Evolutionary conservation across 2,797 vertebrate genomes (phyloP).

Genomic region (Phalloptychus januarius): DNA sequence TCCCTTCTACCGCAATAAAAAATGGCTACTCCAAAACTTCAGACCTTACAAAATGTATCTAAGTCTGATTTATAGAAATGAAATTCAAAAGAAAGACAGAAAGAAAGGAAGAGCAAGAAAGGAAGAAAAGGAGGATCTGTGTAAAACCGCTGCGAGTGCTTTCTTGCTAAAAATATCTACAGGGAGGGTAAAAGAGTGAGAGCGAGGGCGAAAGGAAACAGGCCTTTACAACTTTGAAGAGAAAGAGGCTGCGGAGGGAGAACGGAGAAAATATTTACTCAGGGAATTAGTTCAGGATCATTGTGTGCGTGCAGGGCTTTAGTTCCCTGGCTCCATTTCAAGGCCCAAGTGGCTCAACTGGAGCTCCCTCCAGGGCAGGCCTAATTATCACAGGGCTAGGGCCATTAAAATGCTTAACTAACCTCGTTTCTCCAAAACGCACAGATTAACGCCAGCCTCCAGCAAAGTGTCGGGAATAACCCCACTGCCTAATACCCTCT

Average conservation of each 20-base stretch:
- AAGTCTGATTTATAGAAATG: too few species aligned
- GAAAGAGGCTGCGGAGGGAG: constrained; percentile 91
- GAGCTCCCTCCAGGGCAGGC: constrained; percentile 96
- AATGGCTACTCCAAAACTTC: too few species aligned
- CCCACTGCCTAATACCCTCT: constrained; percentile 94
- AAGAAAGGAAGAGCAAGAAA: constrained; percentile 34
- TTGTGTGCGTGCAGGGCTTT: constrained; percentile 94
- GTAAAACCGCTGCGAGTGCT: constrained; percentile 54
- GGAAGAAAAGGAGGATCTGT: constrained; percentile 21
- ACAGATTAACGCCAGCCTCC: constrained; percentile 95
- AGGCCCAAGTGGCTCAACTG: constrained; percentile 94
- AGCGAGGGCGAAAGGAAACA: constrained; percentile 65
- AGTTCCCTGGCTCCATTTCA: constrained; percentile 96
- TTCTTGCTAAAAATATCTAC: constrained; percentile 69
- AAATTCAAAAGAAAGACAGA: constrained; percentile 36
- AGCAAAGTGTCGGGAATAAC: constrained; percentile 92
- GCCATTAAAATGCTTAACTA: constrained; percentile 99
- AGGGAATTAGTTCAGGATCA: constrained; percentile 99
- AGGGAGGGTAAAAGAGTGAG: constrained; percentile 37
- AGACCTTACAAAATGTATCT: too few species aligned
- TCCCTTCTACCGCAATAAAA: too few species aligned
- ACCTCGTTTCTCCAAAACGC: constrained; percentile 95
- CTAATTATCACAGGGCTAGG: constrained; percentile 99
- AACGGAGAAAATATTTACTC: constrained; percentile 99
- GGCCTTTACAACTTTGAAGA: constrained; percentile 88